phyloP scores from a whole-genome alignment of 2,888 invertebrate species.

The Pemphredon lugubris region DNA sequence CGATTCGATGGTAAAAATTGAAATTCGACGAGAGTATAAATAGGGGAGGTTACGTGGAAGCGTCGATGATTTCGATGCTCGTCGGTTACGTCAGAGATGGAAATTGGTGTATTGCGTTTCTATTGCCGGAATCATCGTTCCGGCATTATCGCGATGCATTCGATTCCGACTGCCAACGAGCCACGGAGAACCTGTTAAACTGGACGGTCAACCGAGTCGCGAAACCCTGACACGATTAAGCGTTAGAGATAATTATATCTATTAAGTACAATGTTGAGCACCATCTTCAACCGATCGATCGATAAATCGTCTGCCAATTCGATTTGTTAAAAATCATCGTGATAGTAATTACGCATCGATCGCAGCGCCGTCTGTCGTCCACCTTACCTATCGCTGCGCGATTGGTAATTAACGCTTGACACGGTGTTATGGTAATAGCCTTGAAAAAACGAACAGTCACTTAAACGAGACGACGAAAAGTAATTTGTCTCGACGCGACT shows the following conservation, averaged over 20 bases:
- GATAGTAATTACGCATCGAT: slow-evolving; percentile 28
- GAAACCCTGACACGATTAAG: slow-evolving; percentile 54
- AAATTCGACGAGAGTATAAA: too few species aligned
- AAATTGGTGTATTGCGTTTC: not conserved
- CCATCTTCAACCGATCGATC: slow-evolving; percentile 20
- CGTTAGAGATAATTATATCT: slow-evolving; percentile 58
- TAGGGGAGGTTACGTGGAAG: too few species aligned
- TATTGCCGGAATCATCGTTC: too few species aligned
- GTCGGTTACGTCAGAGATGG: not conserved
- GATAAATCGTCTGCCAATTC: not conserved
- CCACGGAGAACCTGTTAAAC: slow-evolving; percentile 33
- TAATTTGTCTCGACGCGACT: too few species aligned
- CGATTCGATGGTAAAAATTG: too few species aligned
- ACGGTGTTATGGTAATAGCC: not conserved
- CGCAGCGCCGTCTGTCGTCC: slow-evolving; percentile 1
- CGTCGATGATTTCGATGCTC: too few species aligned
- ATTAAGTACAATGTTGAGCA: slow-evolving; percentile 53
- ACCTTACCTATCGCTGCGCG: slow-evolving; percentile 4
- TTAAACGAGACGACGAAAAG: too few species aligned
- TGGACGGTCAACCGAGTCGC: slow-evolving; percentile 20
- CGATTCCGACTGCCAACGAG: slow-evolving; percentile 39
- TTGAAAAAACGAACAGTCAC: not conserved
- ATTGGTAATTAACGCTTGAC: slow-evolving; percentile 1
- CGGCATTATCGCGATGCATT: slow-evolving; percentile 16
- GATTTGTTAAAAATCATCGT: slow-evolving; percentile 12